phyloP scores from a whole-genome alignment of 2,888 invertebrate species.

The Cecidostiba fungosa region DNA sequence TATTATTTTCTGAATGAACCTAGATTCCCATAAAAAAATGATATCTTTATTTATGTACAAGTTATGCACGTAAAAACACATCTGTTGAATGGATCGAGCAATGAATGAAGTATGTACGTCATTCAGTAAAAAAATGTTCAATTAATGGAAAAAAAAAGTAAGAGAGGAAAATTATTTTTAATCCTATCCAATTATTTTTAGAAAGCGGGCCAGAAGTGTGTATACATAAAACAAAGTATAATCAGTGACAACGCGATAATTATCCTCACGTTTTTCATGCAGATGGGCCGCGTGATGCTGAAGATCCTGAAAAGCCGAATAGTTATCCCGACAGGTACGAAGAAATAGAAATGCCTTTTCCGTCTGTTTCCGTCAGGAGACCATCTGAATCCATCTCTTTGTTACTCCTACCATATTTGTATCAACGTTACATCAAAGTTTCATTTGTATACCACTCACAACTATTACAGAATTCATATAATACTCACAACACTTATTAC shows the following conservation, averaged over 20 bases:
- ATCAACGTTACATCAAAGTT: too few species aligned
- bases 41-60: too few species aligned
- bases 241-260: slow-evolving; percentile 34
- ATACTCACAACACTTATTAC: too few species aligned
- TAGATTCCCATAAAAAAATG: too few species aligned
- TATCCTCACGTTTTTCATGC: slow-evolving; percentile 41
- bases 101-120: background rate
- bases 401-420: too few species aligned
- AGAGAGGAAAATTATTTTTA: background rate
- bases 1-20: too few species aligned
- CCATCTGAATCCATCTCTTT: too few species aligned
- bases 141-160: background rate
- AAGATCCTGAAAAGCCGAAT: slow-evolving; percentile 27
- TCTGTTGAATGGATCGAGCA: too few species aligned
- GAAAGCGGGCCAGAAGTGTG: background rate
- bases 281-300: slow-evolving; percentile 1
- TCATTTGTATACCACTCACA: too few species aligned
- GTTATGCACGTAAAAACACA: too few species aligned
- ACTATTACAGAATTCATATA: too few species aligned
- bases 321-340: background rate
- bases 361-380: too few species aligned
- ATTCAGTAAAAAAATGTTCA: background rate
- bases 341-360: slow-evolving; percentile 1
- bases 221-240: background rate
- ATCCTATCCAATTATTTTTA: background rate